Base-by-base conservation (phyloP, 2,888 invertebrate genomes). In the Steromphala cineraria region DNA sequence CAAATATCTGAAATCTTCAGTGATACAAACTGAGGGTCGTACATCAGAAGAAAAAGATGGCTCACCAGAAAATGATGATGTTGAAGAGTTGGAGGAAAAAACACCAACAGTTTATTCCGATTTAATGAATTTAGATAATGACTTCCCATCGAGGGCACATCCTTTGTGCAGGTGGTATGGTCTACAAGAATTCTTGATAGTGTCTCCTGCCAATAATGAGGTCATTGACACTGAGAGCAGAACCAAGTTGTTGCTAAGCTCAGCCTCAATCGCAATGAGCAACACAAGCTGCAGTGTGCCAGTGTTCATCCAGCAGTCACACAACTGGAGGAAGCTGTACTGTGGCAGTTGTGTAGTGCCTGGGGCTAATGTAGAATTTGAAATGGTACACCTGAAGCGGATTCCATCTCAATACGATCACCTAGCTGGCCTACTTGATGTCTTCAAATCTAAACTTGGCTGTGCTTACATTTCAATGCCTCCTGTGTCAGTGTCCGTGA, bases 391-490 rank as follows among this genome's bases (percentile, higher is more conserved):
- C 92, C 94, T 99, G 83, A 96, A 96, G 91, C 95, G 95, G 86
- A 95, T 96, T 80, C 97, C 98, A 0, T 95, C 95, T 31, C 96
- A 97, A 88, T 97, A 96, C 90, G 96, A 96, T 87, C 96, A 97
- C 94, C 95, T 99, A 0, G 96, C 93, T 90, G 96, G 96, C 2
- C 94, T 99, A 75, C 94, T 98, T 55, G 96, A 96, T 88, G 94
- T 99, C 84, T 99, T 99, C 92, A 98, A 97, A 94, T 96, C 96
- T 31, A 99, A 95, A 95, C 96, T 91, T 95, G 96, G 94, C 1
- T 86, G 86, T 80, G 82, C 80, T 8, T 86, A 84, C 36, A 86
- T 88, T 88, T 88, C 94, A 89, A 83, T 92, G 87, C 94, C 87
- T 86, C 95, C 96, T 62, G 96, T 96, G 28, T 94, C 95, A 78